Percentiles rank a stretch among this genome's conserved stretches.
Conservation (phyloP, 2,888 invertebrate genomes). For the Camptogramma bilineatum region DNA sequence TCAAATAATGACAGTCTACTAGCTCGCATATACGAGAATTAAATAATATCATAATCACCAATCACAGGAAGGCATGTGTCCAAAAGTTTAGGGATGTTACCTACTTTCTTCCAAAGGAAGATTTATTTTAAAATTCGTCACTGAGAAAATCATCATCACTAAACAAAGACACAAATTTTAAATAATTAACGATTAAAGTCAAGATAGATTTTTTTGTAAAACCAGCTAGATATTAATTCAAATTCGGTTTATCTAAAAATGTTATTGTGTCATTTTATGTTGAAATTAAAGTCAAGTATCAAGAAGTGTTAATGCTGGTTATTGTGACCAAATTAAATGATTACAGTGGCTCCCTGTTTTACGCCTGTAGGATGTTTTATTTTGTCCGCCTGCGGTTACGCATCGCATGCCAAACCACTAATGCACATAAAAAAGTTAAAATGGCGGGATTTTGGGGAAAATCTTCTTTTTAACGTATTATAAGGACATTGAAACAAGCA, state of each 20-base stretch:
- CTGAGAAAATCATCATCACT: too few relatives aligned
- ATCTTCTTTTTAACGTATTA: conserved; percentile 21
- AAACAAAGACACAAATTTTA: too few relatives aligned
- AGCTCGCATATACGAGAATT: too few relatives aligned
- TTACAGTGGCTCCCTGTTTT: conserved; percentile 79
- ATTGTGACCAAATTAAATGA: conserved; percentile 68
- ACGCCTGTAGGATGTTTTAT: conserved; percentile 77
- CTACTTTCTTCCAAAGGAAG: too few relatives aligned
- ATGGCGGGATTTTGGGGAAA: conserved; percentile 30
- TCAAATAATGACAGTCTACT: not conserved
- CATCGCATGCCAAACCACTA: conserved; percentile 62
- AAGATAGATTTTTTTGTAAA: too few relatives aligned
- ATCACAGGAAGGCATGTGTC: too few relatives aligned
- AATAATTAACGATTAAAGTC: too few relatives aligned
- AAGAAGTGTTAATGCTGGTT: conserved; percentile 47
- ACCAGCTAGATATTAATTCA: too few relatives aligned
- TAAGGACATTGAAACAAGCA: conserved; percentile 27
- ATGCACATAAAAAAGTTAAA: conserved; percentile 29
- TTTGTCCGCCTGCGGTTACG: conserved; percentile 58
- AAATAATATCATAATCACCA: too few relatives aligned
- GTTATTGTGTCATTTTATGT: too few relatives aligned
- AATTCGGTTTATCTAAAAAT: not conserved
- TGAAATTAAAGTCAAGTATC: conserved; percentile 61
- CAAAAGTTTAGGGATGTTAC: too few relatives aligned
- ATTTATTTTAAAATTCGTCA: too few relatives aligned